Evolutionary conservation across 2,888 invertebrate genomes (phyloP).

Genomic region (Melanchra persicariae): DNA sequence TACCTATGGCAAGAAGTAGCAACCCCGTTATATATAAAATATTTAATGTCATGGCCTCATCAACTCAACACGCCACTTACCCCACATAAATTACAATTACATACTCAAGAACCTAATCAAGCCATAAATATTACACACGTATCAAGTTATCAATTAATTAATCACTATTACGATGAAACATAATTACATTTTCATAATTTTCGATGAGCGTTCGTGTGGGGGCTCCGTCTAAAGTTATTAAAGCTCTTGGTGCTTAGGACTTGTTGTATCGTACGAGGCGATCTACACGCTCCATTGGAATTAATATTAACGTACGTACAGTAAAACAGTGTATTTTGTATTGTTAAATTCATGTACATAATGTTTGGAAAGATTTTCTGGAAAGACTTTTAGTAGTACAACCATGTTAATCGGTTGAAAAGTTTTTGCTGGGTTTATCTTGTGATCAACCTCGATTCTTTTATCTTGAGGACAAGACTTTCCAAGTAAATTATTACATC

Average conservation of each 20-base stretch:
- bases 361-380: neutral
- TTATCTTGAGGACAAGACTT: neutral
- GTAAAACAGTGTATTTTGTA: conserved; percentile 2
- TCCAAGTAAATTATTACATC: neutral
- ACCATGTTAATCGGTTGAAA: neutral
- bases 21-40: conserved; percentile 4
- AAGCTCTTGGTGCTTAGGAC: conserved; percentile 23
- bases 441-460: neutral
- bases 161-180: conserved; percentile 57
- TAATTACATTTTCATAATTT: conserved; percentile 65
- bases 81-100: conserved; percentile 45
- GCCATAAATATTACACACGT: conserved; percentile 49
- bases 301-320: conserved; percentile 25
- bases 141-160: conserved; percentile 62
- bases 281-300: conserved; percentile 18
- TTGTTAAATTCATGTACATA: neutral
- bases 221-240: conserved; percentile 42
- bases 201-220: conserved; percentile 52
- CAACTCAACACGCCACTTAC: conserved; percentile 28
- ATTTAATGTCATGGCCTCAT: conserved; percentile 21
- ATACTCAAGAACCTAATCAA: conserved; percentile 52
- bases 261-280: conserved; percentile 24
- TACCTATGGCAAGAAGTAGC: neutral
- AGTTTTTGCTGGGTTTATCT: neutral
- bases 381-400: neutral